phyloP scores from a whole-genome alignment of 2,888 invertebrate genomes.

The Drosophila anomalata region DNA sequence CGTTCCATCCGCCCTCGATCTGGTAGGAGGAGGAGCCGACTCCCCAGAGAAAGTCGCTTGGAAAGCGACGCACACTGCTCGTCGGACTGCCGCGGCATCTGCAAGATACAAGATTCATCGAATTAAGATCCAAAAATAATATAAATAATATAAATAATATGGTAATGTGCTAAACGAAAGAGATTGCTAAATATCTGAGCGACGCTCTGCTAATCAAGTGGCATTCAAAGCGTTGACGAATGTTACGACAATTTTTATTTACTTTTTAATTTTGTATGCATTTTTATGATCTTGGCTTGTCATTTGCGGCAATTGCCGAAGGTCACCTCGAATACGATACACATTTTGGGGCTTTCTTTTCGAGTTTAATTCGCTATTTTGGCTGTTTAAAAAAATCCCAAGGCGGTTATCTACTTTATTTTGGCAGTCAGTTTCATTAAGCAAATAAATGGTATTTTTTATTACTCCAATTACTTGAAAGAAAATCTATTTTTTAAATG shows the following conservation, averaged over 20 bases:
- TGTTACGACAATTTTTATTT: conserved; percentile 38
- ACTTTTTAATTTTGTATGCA: conserved; percentile 36
- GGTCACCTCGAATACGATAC: conserved; percentile 5
- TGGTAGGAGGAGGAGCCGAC: conserved; percentile 83
- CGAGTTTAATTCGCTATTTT: conserved; percentile 9
- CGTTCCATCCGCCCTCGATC: conserved; percentile 83
- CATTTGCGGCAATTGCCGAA: conserved; percentile 18
- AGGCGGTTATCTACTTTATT: background rate
- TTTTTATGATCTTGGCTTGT: conserved; percentile 31
- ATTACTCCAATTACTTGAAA: no score
- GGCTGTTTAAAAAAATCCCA: background rate
- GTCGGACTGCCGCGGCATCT: conserved; percentile 45
- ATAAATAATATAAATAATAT: background rate
- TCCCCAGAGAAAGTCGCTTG: conserved; percentile 83
- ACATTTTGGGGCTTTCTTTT: conserved; percentile 23
- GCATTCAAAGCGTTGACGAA: conserved; percentile 27
- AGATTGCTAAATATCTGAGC: conserved; percentile 8
- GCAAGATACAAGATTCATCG: conserved; percentile 5
- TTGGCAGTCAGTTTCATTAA: background rate
- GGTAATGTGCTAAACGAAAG: conserved; percentile 30
- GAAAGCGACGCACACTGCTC: conserved; percentile 76
- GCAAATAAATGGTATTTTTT: background rate
- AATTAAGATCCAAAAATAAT: conserved; percentile 1
- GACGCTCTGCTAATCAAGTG: conserved; percentile 42
- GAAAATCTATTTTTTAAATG: no score